Percentiles rank a stretch among this genome's conserved stretches.
phyloP scores from a whole-genome alignment of 2,888 invertebrate genomes.

The Chrysodeixis includens region DNA sequence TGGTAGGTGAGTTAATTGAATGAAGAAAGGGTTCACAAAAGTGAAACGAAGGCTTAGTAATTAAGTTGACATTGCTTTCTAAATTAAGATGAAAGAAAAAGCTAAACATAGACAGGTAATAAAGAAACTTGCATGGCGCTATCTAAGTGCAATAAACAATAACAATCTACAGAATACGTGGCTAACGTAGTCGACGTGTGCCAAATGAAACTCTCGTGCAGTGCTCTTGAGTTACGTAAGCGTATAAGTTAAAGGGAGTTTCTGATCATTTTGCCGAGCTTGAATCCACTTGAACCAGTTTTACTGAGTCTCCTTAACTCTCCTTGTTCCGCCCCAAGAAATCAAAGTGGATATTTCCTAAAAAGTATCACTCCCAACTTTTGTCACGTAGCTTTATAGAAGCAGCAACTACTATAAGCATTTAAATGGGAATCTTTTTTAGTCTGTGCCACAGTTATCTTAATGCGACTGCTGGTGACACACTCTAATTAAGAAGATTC shows the following conservation, averaged over 20 bases:
- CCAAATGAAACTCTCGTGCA: conserved; percentile 67
- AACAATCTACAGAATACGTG: conserved; percentile 36
- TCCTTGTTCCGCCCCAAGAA: conserved; percentile 12
- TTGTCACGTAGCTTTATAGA: not conserved
- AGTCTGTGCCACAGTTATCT: conserved; percentile 29
- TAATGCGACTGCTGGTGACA: conserved; percentile 37
- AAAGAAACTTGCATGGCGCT: conserved; percentile 21
- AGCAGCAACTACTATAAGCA: conserved; percentile 12
- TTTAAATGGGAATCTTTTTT: conserved; percentile 26
- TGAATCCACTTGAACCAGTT: conserved; percentile 72
- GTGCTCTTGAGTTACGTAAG: conserved; percentile 71
- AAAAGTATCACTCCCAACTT: not conserved
- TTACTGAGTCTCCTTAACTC: conserved; percentile 57
- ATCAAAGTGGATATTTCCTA: not conserved
- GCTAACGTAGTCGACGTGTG: conserved; percentile 58
- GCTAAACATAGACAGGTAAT: conserved; percentile 37
- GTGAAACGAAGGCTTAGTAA: conserved; percentile 3
- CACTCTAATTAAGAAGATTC: conserved; percentile 41
- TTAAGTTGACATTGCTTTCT: conserved; percentile 6
- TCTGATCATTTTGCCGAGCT: conserved; percentile 71
- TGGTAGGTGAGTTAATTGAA: conserved; percentile 5
- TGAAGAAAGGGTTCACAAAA: not conserved
- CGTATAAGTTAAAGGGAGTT: conserved; percentile 71
- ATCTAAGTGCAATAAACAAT: conserved; percentile 36
- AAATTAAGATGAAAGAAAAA: conserved; percentile 19